Percentiles rank a stretch among this genome's conserved stretches.
These are phyloP conservation scores for Teleogryllus oceanicus DNA, from an alignment of 2,888 invertebrate species.

Conservation along the genomic window DNA sequence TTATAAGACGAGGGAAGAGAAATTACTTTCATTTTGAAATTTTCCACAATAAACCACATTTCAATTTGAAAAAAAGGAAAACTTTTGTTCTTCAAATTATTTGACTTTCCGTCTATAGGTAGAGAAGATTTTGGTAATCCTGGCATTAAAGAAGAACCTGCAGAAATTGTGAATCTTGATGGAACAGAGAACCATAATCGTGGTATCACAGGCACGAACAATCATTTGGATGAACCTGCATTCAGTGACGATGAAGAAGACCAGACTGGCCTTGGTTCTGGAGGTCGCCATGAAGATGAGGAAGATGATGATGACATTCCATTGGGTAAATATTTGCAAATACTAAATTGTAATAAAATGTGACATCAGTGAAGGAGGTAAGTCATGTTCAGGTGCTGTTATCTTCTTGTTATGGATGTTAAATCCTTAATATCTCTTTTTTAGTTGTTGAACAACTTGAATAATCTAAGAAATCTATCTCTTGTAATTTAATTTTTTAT, in stretches of 20 bases:
- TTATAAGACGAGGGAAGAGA: too few relatives aligned
- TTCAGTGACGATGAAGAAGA: slow-evolving; percentile 87
- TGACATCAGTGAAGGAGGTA: too few relatives aligned
- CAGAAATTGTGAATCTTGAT: slow-evolving; percentile 36
- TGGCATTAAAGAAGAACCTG: slow-evolving; percentile 39
- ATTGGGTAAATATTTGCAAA: slow-evolving; percentile 44
- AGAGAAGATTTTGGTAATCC: slow-evolving; percentile 25
- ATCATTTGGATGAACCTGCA: slow-evolving; percentile 57
- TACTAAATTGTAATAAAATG: not conserved
- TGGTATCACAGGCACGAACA: slow-evolving; percentile 25
- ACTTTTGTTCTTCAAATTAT: not conserved
- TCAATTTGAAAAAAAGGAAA: not conserved
- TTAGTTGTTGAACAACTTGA: too few relatives aligned
- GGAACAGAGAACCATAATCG: slow-evolving; percentile 38
- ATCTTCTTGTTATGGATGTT: too few relatives aligned
- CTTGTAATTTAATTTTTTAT: too few relatives aligned
- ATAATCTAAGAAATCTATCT: too few relatives aligned
- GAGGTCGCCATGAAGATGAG: slow-evolving; percentile 47
- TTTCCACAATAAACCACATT: not conserved
- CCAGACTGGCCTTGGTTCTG: slow-evolving; percentile 40
- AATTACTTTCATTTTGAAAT: not conserved
- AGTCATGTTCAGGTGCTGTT: too few relatives aligned
- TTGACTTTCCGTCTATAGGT: not conserved
- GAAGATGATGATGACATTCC: slow-evolving; percentile 75
- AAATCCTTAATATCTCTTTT: too few relatives aligned